Base-by-base conservation (phyloP, 1,140 invertebrate genomes). In the Drosophila sproati region DNA sequence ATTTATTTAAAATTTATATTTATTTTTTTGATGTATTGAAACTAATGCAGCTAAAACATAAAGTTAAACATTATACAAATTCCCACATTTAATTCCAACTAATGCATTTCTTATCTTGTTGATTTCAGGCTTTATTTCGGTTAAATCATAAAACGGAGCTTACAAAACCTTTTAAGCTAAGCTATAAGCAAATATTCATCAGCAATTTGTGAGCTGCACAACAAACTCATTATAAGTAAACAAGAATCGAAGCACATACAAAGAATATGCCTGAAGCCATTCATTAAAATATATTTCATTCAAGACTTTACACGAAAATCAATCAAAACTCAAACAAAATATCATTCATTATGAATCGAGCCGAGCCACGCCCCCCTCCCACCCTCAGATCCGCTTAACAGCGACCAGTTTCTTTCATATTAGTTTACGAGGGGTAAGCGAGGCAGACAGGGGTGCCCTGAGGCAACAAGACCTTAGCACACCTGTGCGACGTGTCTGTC, bases 401-500 rank as follows among this genome's bases (percentile, higher is more conserved):
- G 32, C 52, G 20, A n/a, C 4, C 10, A n/a, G 10, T 43, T 43
- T 43, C 4, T n/a, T 43, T 39, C 39, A 43, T 43, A 43, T 3
- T 43, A 3, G 10, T 51, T 51, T 32, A 5, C n/a, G 37, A 60
- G 31, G 12, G 31, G 43, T n/a, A 6, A 7, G 29, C 3, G 29
- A 29, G 8, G 8, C n/a, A 0, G n/a, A 8, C n/a, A 34, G n/a
- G 6, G 3, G 28, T 7, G 31, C 29, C 54, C 54, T 34, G 37
- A 28, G 59, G 5, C n/a, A 7, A 28, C 20, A 20, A 20, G 1
- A 41, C 31, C 56, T 43, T 39, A 31, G 60, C 69, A 79, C 77
- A 79, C 77, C 77, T 79, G 77, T 78, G 64, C 43, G 48, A 54
- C 60, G 10, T 43, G 39, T 43, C 39, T 4, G 39, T 43, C 10